Percentiles rank a stretch among this genome's conserved stretches.
These are phyloP conservation scores for Drosophila leontia DNA, from an alignment of 1,140 invertebrate species.

Conservation along the genomic window DNA sequence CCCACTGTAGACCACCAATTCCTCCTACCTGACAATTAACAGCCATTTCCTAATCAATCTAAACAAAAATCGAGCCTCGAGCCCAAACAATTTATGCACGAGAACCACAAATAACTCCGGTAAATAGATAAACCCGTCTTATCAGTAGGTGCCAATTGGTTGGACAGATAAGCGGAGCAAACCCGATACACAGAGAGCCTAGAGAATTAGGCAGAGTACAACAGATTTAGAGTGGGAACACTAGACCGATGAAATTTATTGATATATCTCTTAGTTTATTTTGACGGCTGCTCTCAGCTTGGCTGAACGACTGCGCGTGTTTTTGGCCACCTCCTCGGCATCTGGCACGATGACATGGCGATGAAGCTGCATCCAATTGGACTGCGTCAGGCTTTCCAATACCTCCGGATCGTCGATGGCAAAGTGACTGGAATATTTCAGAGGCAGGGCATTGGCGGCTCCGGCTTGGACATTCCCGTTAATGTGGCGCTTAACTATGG, in stretches of 20 bases:
- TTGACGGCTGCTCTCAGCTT: constrained; percentile 94
- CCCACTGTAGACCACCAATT: constrained; percentile 35
- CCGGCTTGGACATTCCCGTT: constrained; percentile 90
- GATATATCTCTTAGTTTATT: constrained; percentile 79
- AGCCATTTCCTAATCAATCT: constrained; percentile 64
- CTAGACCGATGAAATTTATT: constrained; percentile 40
- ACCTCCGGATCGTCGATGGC: constrained; percentile 87
- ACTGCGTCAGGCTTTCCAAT: constrained; percentile 87
- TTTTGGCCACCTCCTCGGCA: constrained; percentile 90
- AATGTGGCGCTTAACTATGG: constrained; percentile 96
- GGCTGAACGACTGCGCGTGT: constrained; percentile 94
- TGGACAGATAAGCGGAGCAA: constrained; percentile 43
- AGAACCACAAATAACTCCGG: constrained; percentile 30
- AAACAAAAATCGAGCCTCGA: constrained; percentile 44
- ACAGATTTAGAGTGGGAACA: constrained; percentile 4
- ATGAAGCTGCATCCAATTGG: constrained; percentile 91
- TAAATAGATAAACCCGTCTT: constrained; percentile 51
- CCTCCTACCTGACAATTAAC: constrained; percentile 34
- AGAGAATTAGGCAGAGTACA: constrained; percentile 1
- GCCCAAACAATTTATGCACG: constrained; percentile 48
- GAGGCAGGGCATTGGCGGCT: constrained; percentile 88
- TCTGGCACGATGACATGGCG: constrained; percentile 93
- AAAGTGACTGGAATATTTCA: constrained; percentile 88
- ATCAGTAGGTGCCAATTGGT: constrained; percentile 71
- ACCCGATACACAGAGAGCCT: background rate